Evolutionary conservation across 1,140 invertebrate species (phyloP).

Genomic region (Bathynomus jamesi): DNA sequence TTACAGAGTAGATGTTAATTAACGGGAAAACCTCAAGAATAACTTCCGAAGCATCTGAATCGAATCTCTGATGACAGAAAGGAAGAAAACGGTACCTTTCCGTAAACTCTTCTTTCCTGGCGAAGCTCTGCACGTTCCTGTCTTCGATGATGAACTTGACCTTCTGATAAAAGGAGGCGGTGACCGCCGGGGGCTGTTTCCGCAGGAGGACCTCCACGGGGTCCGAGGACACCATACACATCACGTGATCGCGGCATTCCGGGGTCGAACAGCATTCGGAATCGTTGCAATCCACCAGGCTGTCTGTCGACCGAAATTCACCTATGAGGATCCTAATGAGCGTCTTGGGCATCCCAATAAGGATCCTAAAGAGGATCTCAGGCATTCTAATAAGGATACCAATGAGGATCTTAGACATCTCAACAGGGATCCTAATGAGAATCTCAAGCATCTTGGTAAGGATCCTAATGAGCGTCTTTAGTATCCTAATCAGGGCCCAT

Average conservation of each 20-base stretch:
- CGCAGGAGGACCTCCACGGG: conserved; percentile 87
- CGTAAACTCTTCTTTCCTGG: conserved; percentile 91
- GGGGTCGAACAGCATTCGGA: conserved; percentile 78
- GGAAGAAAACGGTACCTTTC: conserved; percentile 80
- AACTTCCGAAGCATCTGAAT: background rate
- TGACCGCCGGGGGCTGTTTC: conserved; percentile 91
- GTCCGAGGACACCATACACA: conserved; percentile 90
- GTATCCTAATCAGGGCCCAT: no score
- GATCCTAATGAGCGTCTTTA: no score
- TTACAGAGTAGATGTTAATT: background rate
- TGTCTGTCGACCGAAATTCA: no score
- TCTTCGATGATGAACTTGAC: conserved; percentile 98
- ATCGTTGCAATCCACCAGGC: conserved; percentile 94
- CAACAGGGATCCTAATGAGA: no score
- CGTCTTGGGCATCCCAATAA: no score
- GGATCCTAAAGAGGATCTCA: no score
- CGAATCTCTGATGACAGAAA: background rate
- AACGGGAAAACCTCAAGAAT: background rate
- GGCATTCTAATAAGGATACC: no score
- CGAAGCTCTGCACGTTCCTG: conserved; percentile 95
- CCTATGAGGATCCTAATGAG: no score
- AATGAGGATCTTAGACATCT: no score
- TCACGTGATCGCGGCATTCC: conserved; percentile 79
- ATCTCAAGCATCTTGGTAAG: no score
- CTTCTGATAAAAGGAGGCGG: conserved; percentile 93